Percentiles rank a stretch among this genome's conserved stretches.
phyloP scores from a whole-genome alignment of 2,113 vertebrate species.

The Thinocorus orbignyianus region DNA sequence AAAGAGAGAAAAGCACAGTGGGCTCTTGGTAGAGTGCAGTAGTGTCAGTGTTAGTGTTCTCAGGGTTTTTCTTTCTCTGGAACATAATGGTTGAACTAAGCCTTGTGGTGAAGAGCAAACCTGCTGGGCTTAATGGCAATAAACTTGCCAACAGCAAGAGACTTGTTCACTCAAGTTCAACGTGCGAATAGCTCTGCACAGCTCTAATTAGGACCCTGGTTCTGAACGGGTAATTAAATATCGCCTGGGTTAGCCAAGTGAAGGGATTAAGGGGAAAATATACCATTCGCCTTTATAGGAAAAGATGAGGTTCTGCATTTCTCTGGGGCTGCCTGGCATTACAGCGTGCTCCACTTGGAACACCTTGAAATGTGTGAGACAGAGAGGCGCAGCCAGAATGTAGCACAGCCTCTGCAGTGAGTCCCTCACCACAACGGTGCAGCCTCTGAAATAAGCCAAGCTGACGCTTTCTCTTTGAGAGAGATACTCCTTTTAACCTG shows the following conservation, averaged over 20 bases:
- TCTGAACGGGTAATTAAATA: conserved; percentile 42
- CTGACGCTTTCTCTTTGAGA: background rate
- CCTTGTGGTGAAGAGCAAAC: conserved; percentile 30
- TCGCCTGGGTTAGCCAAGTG: background rate
- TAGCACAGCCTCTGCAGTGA: background rate
- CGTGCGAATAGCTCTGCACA: background rate
- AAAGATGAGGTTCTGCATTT: background rate
- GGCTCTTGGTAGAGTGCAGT: background rate
- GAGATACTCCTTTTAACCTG: background rate
- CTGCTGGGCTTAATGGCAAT: conserved; percentile 23
- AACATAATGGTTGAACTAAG: conserved; percentile 30
- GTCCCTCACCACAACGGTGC: background rate
- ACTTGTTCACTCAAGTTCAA: background rate
- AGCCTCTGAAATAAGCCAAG: background rate
- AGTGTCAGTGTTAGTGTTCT: conserved; percentile 23
- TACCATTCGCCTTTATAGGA: background rate
- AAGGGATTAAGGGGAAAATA: background rate
- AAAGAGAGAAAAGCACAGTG: conserved; percentile 7
- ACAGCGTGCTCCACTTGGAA: background rate
- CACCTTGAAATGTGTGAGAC: background rate
- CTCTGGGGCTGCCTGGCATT: background rate
- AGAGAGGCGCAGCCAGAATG: background rate
- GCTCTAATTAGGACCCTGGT: conserved; percentile 8
- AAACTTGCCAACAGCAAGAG: background rate
- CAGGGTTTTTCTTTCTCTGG: conserved; percentile 11